phyloP scores from a whole-genome alignment of 2,113 vertebrate genomes.

The Rhodinocichla rosea region DNA sequence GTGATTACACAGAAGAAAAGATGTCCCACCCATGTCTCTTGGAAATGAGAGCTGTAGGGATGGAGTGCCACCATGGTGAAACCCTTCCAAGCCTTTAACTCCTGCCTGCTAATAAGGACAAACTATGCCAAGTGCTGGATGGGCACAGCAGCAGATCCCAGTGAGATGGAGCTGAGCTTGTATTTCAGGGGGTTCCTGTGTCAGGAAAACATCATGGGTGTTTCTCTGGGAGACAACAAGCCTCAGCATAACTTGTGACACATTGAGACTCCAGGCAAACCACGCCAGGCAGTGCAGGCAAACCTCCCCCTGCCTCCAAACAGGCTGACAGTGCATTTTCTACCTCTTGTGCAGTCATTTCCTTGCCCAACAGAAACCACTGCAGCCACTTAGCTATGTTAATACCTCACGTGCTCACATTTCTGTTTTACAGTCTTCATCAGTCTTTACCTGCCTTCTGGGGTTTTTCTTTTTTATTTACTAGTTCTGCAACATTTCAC shows the following conservation, averaged over 20 bases:
- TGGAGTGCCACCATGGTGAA: background rate
- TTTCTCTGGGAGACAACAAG: background rate
- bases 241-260: background rate
- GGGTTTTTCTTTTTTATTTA: background rate
- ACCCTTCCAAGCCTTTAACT: background rate
- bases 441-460: background rate
- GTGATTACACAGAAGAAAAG: conserved; percentile 14
- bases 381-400: background rate
- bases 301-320: background rate
- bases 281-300: background rate
- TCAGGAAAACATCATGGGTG: background rate
- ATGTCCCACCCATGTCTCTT: background rate
- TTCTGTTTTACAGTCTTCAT: background rate
- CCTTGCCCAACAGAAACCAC: background rate
- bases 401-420: background rate
- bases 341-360: background rate
- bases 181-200: background rate
- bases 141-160: background rate
- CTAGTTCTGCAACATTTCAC: background rate
- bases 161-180: background rate
- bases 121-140: background rate
- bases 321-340: background rate
- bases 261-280: background rate
- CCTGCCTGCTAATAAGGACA: background rate
- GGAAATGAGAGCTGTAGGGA: background rate